Percentiles rank a stretch among this genome's conserved stretches.
phyloP scores from a whole-genome alignment of 2,113 vertebrate species.

The Herpetotheres cachinnans region DNA sequence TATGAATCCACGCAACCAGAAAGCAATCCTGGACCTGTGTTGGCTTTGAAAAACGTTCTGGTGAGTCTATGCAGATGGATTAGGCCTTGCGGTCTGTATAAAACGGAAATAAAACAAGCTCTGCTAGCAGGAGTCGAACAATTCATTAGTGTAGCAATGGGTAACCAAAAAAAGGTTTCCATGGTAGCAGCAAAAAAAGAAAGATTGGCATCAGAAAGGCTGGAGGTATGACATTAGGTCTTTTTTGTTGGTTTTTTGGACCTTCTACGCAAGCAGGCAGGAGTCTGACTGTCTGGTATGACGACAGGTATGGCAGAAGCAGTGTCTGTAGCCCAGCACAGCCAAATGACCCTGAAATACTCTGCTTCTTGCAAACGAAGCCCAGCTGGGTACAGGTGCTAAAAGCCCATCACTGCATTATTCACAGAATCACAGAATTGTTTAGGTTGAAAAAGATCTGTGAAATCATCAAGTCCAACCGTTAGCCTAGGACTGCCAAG shows the following conservation, averaged over 20 bases:
- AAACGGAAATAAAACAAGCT: not conserved
- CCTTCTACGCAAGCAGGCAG: not conserved
- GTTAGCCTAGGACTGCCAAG: no score
- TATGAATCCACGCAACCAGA: rapidly evolving
- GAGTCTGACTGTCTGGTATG: not conserved
- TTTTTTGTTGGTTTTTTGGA: not conserved
- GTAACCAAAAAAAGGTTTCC: not conserved
- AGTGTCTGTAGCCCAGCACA: not conserved
- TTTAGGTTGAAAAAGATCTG: no score
- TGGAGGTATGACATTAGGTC: not conserved
- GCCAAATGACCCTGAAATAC: not conserved
- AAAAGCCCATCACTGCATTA: no score
- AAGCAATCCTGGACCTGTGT: not conserved
- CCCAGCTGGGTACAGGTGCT: not conserved
- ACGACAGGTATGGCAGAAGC: not conserved
- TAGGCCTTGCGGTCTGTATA: not conserved
- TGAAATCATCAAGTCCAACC: no score
- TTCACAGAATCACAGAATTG: no score
- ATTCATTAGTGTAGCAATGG: not conserved
- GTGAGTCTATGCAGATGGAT: not conserved
- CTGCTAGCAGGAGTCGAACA: not conserved
- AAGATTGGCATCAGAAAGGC: not conserved
- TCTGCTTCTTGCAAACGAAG: not conserved
- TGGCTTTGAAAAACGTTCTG: not conserved
- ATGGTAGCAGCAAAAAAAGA: not conserved